phyloP scores from a whole-genome alignment of 2,113 vertebrate species.

The Tenrec ecaudatus region DNA sequence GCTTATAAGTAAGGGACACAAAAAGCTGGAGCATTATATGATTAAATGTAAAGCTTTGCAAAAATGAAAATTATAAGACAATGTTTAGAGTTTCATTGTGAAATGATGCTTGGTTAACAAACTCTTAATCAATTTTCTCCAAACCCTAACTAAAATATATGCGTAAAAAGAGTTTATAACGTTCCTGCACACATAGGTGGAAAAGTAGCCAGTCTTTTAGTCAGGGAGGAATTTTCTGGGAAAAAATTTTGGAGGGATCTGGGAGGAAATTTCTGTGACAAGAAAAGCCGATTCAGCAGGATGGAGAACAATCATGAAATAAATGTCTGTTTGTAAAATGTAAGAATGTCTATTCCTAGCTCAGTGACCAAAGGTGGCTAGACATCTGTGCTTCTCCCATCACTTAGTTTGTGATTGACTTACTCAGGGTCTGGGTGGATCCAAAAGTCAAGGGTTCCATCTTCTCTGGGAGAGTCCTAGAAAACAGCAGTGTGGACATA shows the following conservation, averaged over 20 bases:
- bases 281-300: neutral
- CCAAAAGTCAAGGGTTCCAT: neutral
- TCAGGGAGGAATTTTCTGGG: neutral
- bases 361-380: neutral
- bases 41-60: neutral
- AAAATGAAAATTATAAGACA: neutral
- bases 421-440: neutral
- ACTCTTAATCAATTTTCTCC: neutral
- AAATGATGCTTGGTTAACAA: neutral
- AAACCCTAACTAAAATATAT: neutral
- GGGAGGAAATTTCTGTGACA: neutral
- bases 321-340: neutral
- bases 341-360: neutral
- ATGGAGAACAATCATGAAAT: neutral
- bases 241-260: neutral
- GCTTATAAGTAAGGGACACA: neutral
- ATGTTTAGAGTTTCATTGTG: neutral
- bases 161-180: neutral
- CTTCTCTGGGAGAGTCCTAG: neutral
- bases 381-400: neutral
- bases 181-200: neutral
- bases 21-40: neutral
- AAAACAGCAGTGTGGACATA: neutral
- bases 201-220: neutral
- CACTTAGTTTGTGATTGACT: neutral